A percentile compares a stretch with the other conserved stretches of the same genome.
Evolutionary conservation across 2,113 vertebrate species (phyloP).

Genomic region (Macrotus californicus): DNA sequence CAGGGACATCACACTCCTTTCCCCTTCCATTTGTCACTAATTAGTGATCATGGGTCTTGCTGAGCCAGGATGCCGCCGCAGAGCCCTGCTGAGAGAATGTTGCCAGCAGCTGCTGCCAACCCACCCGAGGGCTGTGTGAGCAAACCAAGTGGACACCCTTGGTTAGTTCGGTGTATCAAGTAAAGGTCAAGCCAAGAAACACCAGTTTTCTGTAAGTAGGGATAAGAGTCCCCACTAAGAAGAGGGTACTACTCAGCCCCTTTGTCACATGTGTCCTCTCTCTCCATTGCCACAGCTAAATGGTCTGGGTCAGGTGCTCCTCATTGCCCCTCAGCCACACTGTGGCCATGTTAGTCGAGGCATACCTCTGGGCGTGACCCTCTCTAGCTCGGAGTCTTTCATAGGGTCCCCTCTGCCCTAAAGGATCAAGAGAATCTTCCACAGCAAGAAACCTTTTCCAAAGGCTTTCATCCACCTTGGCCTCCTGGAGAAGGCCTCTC

Average conservation of each 20-base stretch:
- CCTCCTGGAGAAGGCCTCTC: background rate
- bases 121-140: accelerated
- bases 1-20: background rate
- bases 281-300: background rate
- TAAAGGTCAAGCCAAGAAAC: background rate
- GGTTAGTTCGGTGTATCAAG: background rate
- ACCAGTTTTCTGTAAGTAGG: background rate
- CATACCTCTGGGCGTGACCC: background rate
- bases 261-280: background rate
- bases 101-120: background rate
- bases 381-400: background rate
- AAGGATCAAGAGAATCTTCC: background rate
- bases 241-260: background rate
- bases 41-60: background rate
- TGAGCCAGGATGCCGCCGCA: background rate
- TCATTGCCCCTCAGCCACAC: background rate
- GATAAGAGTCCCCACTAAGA: background rate
- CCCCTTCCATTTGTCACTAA: background rate
- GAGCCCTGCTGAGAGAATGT: background rate
- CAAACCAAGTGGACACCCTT: background rate
- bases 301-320: background rate
- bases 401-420: no score
- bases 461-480: background rate
- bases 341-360: background rate
- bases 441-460: background rate